These are phyloP conservation scores for Aphis craccivora DNA, from an alignment of 1,140 invertebrate genomes.

Conservation along the genomic window DNA sequence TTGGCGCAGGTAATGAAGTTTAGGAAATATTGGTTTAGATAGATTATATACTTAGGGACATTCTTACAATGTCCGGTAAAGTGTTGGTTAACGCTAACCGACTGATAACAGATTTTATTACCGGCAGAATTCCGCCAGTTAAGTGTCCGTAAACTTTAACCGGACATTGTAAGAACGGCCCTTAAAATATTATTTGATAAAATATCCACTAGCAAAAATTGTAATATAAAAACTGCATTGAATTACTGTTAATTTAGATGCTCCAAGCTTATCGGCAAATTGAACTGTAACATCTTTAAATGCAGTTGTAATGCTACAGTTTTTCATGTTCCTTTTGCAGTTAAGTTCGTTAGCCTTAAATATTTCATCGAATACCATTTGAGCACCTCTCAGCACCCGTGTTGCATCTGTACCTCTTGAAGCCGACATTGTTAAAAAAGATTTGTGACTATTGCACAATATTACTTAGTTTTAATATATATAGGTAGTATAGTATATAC, in stretches of 20 bases:
- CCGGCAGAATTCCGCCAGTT: too few relatives aligned
- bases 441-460: not conserved
- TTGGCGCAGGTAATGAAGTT: too few relatives aligned
- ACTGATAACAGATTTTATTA: too few relatives aligned
- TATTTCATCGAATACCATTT: constrained; percentile 38
- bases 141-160: too few relatives aligned
- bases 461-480: not conserved
- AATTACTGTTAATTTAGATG: constrained; percentile 45
- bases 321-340: constrained; percentile 26
- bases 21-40: too few relatives aligned
- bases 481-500: not conserved
- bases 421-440: not conserved
- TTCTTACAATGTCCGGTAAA: too few relatives aligned
- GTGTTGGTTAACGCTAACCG: too few relatives aligned
- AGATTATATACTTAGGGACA: not conserved
- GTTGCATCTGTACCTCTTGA: constrained; percentile 4
- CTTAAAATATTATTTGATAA: not conserved
- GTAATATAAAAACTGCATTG: too few relatives aligned
- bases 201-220: not conserved
- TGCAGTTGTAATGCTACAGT: constrained; percentile 15
- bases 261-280: constrained; percentile 24
- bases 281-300: constrained; percentile 40
- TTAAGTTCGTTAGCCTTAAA: constrained; percentile 23
- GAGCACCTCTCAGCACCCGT: constrained; percentile 7
- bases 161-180: too few relatives aligned